These are phyloP conservation scores for Drosophila fungiperda DNA, from an alignment of 2,888 invertebrate genomes.

Conservation along the genomic window DNA sequence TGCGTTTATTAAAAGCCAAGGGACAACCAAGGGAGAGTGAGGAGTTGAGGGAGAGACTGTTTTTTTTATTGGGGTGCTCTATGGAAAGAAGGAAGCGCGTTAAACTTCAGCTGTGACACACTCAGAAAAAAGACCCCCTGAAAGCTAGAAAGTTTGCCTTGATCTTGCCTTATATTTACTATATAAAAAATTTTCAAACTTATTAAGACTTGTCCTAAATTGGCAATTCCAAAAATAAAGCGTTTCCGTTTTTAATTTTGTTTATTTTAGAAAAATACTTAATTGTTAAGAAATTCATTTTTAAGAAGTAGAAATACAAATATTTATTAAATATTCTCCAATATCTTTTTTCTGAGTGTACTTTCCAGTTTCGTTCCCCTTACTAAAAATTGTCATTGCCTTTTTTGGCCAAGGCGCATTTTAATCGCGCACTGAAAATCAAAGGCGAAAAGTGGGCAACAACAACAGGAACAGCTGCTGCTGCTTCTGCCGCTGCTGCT, in stretches of 20 bases:
- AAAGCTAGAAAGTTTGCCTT: neutral
- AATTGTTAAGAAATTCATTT: neutral
- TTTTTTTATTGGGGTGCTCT: conserved; percentile 57
- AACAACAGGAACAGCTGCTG: conserved; percentile 30
- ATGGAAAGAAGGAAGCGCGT: conserved; percentile 29
- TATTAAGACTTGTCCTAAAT: too few species aligned
- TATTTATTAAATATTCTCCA: neutral
- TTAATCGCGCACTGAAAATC: conserved; percentile 64
- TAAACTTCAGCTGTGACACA: conserved; percentile 1
- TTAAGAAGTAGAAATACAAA: neutral
- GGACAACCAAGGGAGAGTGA: conserved; percentile 3
- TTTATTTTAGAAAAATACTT: too few species aligned
- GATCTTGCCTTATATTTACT: too few species aligned
- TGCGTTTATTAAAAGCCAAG: conserved; percentile 69
- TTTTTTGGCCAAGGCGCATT: conserved; percentile 64
- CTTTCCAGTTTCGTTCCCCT: conserved; percentile 17
- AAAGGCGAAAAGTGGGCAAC: conserved; percentile 58
- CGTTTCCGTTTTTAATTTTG: too few species aligned
- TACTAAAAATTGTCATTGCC: conserved; percentile 70
- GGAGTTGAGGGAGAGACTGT: neutral
- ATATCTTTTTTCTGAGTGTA: neutral
- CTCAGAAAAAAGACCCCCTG: neutral
- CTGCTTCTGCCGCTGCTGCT: conserved; percentile 9
- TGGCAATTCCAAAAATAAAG: too few species aligned
- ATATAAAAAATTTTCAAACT: too few species aligned